Conservation (phyloP, 1,140 invertebrate species). For the Popillia japonica region DNA sequence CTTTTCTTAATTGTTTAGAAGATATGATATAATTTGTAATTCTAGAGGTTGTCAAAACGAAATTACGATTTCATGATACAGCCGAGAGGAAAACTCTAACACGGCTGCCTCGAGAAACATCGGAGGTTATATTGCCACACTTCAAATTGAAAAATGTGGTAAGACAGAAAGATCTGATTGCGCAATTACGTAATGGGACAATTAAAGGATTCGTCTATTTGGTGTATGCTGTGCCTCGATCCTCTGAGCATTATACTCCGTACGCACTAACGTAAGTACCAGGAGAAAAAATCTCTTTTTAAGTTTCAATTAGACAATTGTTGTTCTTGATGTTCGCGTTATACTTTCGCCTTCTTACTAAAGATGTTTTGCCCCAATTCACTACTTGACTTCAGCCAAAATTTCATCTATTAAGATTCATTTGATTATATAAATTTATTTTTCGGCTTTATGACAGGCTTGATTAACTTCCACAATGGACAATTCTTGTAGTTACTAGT, state of each 20-base stretch:
- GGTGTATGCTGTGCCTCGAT: conserved; percentile 71
- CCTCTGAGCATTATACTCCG: conserved; percentile 74
- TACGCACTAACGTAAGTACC: conserved; percentile 68
- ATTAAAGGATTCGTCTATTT: conserved; percentile 72
- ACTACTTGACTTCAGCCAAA: too few species aligned
- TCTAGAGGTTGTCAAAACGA: not conserved
- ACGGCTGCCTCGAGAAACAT: too few species aligned
- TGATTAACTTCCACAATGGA: too few species aligned
- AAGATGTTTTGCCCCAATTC: too few species aligned
- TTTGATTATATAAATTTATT: too few species aligned
- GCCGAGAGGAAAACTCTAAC: not conserved
- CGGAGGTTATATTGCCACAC: conserved; percentile 44
- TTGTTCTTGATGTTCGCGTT: too few species aligned
- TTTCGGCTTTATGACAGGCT: too few species aligned
- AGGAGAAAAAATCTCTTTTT: too few species aligned
- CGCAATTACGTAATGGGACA: conserved; percentile 61
- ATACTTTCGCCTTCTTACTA: too few species aligned
- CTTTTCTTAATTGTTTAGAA: not conserved
- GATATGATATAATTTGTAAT: not conserved
- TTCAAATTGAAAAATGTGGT: conserved; percentile 54
- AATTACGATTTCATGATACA: conserved; percentile 16
- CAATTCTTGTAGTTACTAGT: too few species aligned
- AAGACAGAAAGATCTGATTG: conserved; percentile 66
- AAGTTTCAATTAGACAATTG: too few species aligned
- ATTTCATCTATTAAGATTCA: too few species aligned